Evolutionary conservation across 2,888 invertebrate species (phyloP).

Genomic region (Lasioglossum zephyrum): DNA sequence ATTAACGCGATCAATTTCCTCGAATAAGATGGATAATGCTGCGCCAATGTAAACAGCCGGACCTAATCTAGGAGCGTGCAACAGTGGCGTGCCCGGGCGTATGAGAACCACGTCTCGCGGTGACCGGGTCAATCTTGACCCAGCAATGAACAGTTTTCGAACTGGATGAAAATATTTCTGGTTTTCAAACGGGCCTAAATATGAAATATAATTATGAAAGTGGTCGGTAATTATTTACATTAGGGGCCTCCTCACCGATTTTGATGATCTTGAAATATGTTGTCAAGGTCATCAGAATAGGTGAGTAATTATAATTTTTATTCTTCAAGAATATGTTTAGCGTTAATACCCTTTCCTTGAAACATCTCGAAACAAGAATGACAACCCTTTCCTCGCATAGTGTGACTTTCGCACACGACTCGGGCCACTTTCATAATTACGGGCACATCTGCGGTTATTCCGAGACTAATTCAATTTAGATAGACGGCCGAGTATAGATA

Average conservation of each 20-base stretch:
- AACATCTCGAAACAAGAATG: too few relatives aligned
- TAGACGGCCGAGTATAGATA: too few relatives aligned
- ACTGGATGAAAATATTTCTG: background rate
- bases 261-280: too few relatives aligned
- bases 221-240: too few relatives aligned
- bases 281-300: too few relatives aligned
- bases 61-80: background rate
- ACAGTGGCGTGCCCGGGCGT: background rate
- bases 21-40: background rate
- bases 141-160: background rate
- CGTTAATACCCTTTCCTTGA: too few relatives aligned
- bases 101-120: background rate
- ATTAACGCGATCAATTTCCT: constrained; percentile 40
- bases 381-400: too few relatives aligned
- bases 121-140: background rate
- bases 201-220: background rate
- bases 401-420: too few relatives aligned
- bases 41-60: constrained; percentile 19
- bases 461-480: background rate
- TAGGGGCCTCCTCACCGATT: too few relatives aligned
- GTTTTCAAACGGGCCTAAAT: background rate
- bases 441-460: background rate
- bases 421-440: too few relatives aligned
- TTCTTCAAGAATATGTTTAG: too few relatives aligned
- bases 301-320: too few relatives aligned